A percentile compares a stretch with the other conserved stretches of the same genome.
Conservation (phyloP, 2,113 vertebrate species). For the Numida meleagris region DNA sequence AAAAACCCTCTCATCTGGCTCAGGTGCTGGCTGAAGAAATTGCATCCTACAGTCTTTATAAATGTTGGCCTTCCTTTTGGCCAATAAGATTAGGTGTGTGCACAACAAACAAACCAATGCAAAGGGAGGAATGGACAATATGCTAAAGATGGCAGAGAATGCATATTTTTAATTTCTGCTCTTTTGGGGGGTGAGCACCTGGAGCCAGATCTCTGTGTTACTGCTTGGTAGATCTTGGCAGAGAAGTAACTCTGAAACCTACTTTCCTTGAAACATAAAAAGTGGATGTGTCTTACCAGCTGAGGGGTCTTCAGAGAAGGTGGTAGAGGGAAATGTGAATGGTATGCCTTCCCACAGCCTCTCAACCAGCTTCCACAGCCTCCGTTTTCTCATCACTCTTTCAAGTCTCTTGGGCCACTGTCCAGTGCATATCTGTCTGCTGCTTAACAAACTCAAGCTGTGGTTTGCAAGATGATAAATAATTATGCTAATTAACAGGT, state of each 20-base stretch:
- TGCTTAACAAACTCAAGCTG: constrained; percentile 76
- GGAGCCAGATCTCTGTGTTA: background rate
- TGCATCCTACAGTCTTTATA: background rate
- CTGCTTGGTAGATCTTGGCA: background rate
- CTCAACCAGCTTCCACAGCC: constrained; percentile 1
- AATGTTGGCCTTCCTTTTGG: background rate
- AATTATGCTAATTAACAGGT: constrained; percentile 88
- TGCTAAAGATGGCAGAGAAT: background rate
- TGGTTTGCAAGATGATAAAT: constrained; percentile 83
- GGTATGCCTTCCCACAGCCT: constrained; percentile 22
- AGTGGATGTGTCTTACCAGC: background rate
- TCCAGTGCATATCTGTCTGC: constrained; percentile 33
- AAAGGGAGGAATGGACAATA: background rate
- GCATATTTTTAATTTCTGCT: background rate
- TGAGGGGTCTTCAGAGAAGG: constrained; percentile 17
- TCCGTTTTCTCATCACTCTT: constrained; percentile 25
- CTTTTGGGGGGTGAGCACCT: background rate
- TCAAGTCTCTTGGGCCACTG: constrained; percentile 27
- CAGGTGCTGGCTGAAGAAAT: background rate
- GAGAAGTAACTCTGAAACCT: background rate
- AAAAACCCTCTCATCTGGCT: background rate
- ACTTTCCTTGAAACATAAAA: background rate
- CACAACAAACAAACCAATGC: background rate
- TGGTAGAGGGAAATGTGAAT: constrained; percentile 11
- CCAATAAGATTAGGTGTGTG: background rate